Evolutionary conservation across 1,140 invertebrate species (phyloP).

Genomic region (Elysia chlorotica): DNA sequence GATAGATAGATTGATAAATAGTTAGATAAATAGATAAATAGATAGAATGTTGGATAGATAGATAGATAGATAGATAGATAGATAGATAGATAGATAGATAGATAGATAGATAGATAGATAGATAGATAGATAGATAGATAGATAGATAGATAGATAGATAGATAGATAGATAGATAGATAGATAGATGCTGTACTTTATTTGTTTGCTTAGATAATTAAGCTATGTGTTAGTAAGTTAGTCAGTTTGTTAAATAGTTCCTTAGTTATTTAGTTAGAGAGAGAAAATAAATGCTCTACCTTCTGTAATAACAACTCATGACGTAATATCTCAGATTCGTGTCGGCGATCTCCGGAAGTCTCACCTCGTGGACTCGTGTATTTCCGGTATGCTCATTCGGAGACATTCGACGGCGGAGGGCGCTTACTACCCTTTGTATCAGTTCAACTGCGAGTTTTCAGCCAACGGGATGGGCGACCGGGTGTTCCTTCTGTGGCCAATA

Average conservation of each 20-base stretch:
- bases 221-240: no score
- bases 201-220: no score
- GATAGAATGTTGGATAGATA: slow-evolving; percentile 12
- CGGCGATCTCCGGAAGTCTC: slow-evolving; percentile 56
- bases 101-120: background rate
- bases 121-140: background rate
- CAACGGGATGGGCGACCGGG: slow-evolving; percentile 81
- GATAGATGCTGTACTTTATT: slow-evolving; percentile 9
- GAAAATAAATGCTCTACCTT: no score
- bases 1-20: no score
- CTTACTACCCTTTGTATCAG: slow-evolving; percentile 44
- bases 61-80: slow-evolving; percentile 23
- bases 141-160: background rate
- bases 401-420: slow-evolving; percentile 46
- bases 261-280: no score
- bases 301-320: no score
- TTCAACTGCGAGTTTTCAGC: slow-evolving; percentile 67
- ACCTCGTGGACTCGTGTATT: slow-evolving; percentile 67
- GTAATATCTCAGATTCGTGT: slow-evolving; percentile 67
- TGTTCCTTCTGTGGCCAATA: slow-evolving; percentile 95
- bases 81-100: slow-evolving; percentile 5
- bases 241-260: no score
- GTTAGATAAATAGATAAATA: slow-evolving; percentile 8
- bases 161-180: background rate
- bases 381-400: slow-evolving; percentile 65